phyloP scores from a whole-genome alignment of 2,113 vertebrate species.

The Seriola dumerili region DNA sequence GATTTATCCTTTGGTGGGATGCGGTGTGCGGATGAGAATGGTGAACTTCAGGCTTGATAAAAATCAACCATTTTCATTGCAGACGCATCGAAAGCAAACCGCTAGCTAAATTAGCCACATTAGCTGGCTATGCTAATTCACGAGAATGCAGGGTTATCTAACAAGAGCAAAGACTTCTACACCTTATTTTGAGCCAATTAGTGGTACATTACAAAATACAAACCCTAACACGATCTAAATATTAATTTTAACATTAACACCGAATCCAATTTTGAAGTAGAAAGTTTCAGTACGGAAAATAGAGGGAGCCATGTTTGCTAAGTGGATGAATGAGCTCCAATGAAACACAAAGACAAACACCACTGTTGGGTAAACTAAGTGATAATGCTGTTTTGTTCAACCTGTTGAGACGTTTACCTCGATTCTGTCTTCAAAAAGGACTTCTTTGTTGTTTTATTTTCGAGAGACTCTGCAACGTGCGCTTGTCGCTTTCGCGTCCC shows the following conservation, averaged over 20 bases:
- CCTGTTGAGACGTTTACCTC: constrained; percentile 13
- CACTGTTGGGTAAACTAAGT: accelerated
- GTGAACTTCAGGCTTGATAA: neutral
- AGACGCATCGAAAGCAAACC: no score
- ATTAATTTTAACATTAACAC: neutral
- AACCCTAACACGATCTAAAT: accelerated
- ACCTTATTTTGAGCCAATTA: neutral
- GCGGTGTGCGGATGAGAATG: neutral
- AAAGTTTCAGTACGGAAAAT: neutral
- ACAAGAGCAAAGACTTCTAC: accelerated
- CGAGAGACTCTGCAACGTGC: constrained; percentile 65
- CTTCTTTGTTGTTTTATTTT: constrained; percentile 24
- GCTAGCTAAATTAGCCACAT: constrained; percentile 39
- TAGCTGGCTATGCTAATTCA: constrained; percentile 23
- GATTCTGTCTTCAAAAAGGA: accelerated
- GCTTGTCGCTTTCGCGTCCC: constrained; percentile 15
- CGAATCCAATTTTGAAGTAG: neutral
- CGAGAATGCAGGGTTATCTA: neutral
- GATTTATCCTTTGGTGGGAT: neutral
- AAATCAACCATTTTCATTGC: no score
- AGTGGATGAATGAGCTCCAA: constrained; percentile 31
- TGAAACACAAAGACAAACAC: neutral
- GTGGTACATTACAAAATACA: accelerated
- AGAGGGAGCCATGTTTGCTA: constrained; percentile 23
- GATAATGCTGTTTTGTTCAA: accelerated